Evolutionary conservation across 37 sponge, comb jelly and placozoan species (phyloP), one percentile per base, ranked within the genome.

Genomic region (Hexactinellida sp.): DNA sequence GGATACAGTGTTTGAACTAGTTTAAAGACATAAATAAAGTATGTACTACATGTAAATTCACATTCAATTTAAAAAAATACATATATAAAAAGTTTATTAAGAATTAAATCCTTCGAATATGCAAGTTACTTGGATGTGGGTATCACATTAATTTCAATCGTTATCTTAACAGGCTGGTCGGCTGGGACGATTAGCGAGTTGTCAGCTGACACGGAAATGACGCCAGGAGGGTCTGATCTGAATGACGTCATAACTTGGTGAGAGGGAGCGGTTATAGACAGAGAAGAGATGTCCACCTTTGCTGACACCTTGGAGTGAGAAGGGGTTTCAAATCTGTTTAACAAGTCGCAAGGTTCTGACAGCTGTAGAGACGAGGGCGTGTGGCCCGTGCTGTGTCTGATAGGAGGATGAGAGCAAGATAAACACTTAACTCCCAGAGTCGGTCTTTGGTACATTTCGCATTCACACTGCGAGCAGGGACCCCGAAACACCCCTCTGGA

Each of bases 211-310:
- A 63, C 76, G 34, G 76, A 63, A 25, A 63, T 23, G 25, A n/a
- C 76, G 34, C 13, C 30, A 10, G 76, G 76, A 63, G 76, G 76
- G 13, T 63, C 76, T 21, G 76, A 63, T 63, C 34, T 63, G 76
- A 63, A 63, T 63, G 76, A 63, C 76, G 76, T 63, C 76, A 63
- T 63, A 7, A 63, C 76, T 32, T 63, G 76, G 13, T 63, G 76
- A n/a, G 76, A 32, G 25, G 76, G 28, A 1, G 21, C 5, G 3
- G 30, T 10, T 16, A 13, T 5, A 13, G 10, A 16, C 10, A 41
- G 47, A 7, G 76, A 23, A 1, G 30, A 21, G 28, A 63, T 63
- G 34, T 63, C 13, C 25, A 63, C 76, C 30, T 63, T 63, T 5
- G 76, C 34, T 7, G 76, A 63, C 13, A 63, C 34, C 30, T 25